Percentiles rank a stretch among this genome's conserved stretches.
Evolutionary conservation across 1,140 invertebrate species (phyloP).

Genomic region (Drosophila insularis): DNA sequence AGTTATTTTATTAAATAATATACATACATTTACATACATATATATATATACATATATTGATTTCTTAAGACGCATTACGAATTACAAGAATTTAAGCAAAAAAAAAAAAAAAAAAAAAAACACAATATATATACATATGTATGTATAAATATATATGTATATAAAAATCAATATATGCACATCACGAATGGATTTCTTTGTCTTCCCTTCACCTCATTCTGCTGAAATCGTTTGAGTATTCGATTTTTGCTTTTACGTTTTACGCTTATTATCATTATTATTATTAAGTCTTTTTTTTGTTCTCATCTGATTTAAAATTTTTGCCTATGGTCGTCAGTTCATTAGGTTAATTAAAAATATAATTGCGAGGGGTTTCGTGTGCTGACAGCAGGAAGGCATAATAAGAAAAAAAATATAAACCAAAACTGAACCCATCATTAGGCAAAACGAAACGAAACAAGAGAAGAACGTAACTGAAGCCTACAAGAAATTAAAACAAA

Average conservation of each 20-base stretch:
- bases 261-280: background rate
- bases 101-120: no score
- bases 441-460: slow-evolving; percentile 24
- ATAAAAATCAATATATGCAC: background rate
- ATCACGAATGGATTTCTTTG: background rate
- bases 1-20: background rate
- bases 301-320: background rate
- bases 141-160: background rate
- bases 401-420: background rate
- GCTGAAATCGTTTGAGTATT: background rate
- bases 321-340: slow-evolving; percentile 38
- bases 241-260: background rate
- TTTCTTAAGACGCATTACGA: background rate
- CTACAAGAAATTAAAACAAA: slow-evolving; percentile 14
- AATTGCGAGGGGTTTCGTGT: slow-evolving; percentile 51
- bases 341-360: slow-evolving; percentile 78
- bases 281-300: background rate
- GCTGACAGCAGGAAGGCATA: slow-evolving; percentile 53
- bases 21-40: no score
- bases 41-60: no score
- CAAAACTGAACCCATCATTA: slow-evolving; percentile 53
- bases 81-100: background rate
- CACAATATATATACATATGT: no score
- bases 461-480: slow-evolving; percentile 39
- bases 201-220: background rate